Percentiles rank a stretch among this genome's conserved stretches.
phyloP scores from a whole-genome alignment of 2,113 vertebrate species.

The Crotalus horridus region DNA sequence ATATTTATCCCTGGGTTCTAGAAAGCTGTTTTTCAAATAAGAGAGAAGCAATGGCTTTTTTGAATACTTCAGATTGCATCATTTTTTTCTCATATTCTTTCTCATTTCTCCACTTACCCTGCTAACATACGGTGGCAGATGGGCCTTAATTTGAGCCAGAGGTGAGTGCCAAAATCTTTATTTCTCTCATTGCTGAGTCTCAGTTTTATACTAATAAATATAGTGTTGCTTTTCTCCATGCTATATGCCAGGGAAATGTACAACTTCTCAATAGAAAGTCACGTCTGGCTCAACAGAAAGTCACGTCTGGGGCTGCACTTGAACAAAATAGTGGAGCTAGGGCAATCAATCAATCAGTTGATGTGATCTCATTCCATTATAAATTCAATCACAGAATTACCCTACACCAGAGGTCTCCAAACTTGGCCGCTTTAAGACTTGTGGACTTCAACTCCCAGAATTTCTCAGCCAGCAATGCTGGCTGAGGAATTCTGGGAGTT shows the following conservation, averaged over 20 bases:
- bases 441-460: no score
- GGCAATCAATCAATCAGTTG: neutral
- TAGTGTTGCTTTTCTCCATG: neutral
- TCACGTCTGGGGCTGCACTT: neutral
- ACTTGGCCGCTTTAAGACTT: no score
- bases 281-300: neutral
- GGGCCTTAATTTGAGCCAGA: neutral
- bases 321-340: neutral
- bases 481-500: no score
- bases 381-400: neutral
- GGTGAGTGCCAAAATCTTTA: neutral
- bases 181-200: neutral
- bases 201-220: neutral
- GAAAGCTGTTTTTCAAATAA: constrained; percentile 63
- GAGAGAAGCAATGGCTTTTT: constrained; percentile 54
- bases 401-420: neutral
- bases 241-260: neutral
- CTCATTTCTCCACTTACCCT: neutral
- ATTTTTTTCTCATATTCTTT: constrained; percentile 52
- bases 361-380: neutral
- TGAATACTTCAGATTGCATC: constrained; percentile 60
- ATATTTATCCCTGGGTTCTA: constrained; percentile 48
- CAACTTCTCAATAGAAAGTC: neutral
- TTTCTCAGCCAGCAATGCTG: no score
- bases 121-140: constrained; percentile 27